phyloP scores from a whole-genome alignment of 2,797 vertebrate genomes.

The Sebastes trivittatus region DNA sequence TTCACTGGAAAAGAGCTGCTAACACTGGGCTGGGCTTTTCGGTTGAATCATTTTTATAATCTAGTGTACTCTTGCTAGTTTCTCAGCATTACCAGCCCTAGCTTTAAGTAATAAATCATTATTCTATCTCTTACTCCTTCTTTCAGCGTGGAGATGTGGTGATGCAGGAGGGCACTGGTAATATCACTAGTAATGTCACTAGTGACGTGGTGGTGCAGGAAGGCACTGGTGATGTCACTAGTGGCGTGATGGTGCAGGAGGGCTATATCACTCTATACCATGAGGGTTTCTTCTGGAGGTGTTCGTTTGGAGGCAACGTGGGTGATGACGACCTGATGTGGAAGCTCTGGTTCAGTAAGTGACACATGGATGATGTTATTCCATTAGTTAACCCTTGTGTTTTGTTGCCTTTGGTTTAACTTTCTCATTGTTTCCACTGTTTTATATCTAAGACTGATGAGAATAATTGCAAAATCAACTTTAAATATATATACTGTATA shows the following conservation, averaged over 20 bases:
- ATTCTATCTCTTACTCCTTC: not conserved
- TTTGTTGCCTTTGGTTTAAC: not conserved
- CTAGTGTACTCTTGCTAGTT: too few relatives aligned
- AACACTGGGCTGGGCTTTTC: too few relatives aligned
- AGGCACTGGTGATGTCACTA: constrained; percentile 39
- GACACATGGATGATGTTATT: not conserved
- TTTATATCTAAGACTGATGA: too few relatives aligned
- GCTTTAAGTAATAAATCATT: not conserved
- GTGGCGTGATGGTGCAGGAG: constrained; percentile 24
- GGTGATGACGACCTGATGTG: constrained; percentile 78
- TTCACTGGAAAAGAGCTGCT: too few relatives aligned
- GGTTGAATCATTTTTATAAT: too few relatives aligned
- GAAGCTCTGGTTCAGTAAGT: constrained; percentile 96
- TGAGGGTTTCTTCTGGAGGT: constrained; percentile 97
- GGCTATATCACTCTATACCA: constrained; percentile 83
- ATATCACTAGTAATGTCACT: too few relatives aligned
- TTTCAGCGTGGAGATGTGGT: constrained; percentile 67
- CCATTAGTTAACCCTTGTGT: not conserved
- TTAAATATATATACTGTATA: too few relatives aligned
- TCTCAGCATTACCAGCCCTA: too few relatives aligned
- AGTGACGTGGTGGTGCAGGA: not conserved
- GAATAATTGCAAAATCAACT: too few relatives aligned
- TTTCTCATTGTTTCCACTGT: not conserved
- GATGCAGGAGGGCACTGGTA: constrained; percentile 4
- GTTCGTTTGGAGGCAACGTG: constrained; percentile 80